A percentile compares a stretch with the other conserved stretches of the same genome.
phyloP scores from a whole-genome alignment of 2,888 invertebrate genomes.

The Epinotia bilunana region DNA sequence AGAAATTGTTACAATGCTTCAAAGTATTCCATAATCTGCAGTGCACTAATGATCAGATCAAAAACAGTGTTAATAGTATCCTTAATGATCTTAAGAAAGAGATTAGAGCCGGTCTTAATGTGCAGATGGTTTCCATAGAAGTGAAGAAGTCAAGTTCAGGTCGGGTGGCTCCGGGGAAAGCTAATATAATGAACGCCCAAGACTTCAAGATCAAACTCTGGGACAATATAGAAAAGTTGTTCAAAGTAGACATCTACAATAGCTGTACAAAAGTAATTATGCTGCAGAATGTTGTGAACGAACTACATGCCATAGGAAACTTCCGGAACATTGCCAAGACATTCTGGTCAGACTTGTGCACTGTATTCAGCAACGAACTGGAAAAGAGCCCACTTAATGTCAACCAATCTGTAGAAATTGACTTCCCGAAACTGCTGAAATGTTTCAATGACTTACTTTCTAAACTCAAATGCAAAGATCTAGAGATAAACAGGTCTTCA shows the following conservation, averaged over 20 bases:
- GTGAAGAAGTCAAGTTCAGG: slow-evolving; percentile 74
- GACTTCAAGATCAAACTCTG: slow-evolving; percentile 88
- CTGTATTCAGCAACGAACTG: slow-evolving; percentile 78
- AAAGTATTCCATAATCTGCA: slow-evolving; percentile 79
- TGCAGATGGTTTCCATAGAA: slow-evolving; percentile 76
- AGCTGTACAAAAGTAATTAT: slow-evolving; percentile 88
- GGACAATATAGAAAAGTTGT: slow-evolving; percentile 94
- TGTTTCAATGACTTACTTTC: slow-evolving; percentile 91
- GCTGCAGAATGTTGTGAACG: slow-evolving; percentile 80
- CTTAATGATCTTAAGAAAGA: slow-evolving; percentile 81
- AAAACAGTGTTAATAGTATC: slow-evolving; percentile 80
- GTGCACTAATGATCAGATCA: slow-evolving; percentile 81
- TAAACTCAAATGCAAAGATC: slow-evolving; percentile 86
- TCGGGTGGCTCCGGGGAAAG: slow-evolving; percentile 79
- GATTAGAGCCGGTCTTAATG: slow-evolving; percentile 80
- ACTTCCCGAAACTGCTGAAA: slow-evolving; percentile 93
- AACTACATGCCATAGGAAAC: slow-evolving; percentile 80
- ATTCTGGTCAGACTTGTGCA: slow-evolving; percentile 85
- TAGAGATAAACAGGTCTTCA: slow-evolving; percentile 83
- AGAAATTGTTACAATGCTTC: slow-evolving; percentile 86
- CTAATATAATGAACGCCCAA: slow-evolving; percentile 80
- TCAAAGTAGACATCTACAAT: slow-evolving; percentile 89
- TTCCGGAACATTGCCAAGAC: slow-evolving; percentile 79
- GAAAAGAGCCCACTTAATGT: slow-evolving; percentile 84
- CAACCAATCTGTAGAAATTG: slow-evolving; percentile 93